Conservation (phyloP, 1,140 invertebrate genomes). For the Gonioctena quinquepunctata region DNA sequence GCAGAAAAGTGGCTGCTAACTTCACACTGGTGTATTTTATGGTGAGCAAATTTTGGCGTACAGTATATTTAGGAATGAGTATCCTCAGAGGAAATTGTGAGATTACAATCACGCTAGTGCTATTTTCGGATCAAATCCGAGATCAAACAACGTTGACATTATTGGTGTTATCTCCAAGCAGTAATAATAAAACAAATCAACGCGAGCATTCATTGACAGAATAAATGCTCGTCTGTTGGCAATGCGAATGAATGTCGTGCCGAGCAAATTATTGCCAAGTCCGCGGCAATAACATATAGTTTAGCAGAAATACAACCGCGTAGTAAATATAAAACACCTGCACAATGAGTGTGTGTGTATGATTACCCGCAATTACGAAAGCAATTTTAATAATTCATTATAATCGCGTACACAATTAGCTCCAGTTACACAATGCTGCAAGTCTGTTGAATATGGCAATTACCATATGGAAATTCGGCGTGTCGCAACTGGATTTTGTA, state of each 20-base stretch:
- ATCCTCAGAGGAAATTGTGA: no score
- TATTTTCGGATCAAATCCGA: neutral
- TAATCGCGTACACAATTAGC: neutral
- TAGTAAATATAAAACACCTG: neutral
- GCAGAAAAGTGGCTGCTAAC: no score
- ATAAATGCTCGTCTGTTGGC: neutral
- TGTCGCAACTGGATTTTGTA: neutral
- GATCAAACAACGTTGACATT: neutral
- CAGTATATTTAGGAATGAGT: no score
- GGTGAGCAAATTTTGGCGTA: no score
- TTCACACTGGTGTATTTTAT: no score
- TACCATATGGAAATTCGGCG: neutral
- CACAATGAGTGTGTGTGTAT: neutral
- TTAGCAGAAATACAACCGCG: neutral
- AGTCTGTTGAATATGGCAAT: neutral
- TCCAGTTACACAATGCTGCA: neutral
- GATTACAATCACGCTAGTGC: neutral
- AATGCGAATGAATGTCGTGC: neutral
- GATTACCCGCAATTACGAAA: neutral
- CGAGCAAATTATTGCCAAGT: neutral
- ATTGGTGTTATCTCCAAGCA: neutral
- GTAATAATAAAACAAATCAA: neutral
- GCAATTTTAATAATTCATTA: neutral
- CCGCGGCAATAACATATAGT: neutral
- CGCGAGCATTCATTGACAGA: neutral